A percentile compares a stretch with the other conserved stretches of the same genome.
phyloP scores from a whole-genome alignment of 37 sponge, comb jelly and placozoan species.

The Ianthella basta region DNA sequence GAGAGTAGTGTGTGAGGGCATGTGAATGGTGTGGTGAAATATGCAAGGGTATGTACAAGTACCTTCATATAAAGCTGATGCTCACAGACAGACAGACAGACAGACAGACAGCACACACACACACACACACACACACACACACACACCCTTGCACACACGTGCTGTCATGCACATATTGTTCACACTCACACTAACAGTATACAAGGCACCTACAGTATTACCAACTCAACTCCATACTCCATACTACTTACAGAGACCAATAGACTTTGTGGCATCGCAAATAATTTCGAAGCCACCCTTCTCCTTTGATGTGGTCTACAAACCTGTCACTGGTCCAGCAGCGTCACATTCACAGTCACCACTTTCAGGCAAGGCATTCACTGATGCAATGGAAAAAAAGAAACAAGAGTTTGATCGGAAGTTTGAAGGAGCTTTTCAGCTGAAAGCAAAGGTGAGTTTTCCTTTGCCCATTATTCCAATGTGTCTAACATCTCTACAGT shows the following conservation, averaged over 20 bases:
- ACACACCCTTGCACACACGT: too few species aligned
- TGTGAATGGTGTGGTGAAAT: too few species aligned
- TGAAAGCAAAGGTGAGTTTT: slow-evolving; percentile 58
- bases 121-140: too few species aligned
- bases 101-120: too few species aligned
- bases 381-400: slow-evolving; percentile 38
- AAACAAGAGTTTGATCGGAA: slow-evolving; percentile 50
- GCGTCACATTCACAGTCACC: slow-evolving; percentile 22
- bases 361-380: slow-evolving; percentile 54
- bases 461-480: background rate
- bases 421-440: slow-evolving; percentile 72
- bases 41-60: too few species aligned
- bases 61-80: too few species aligned
- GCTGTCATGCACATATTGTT: too few species aligned
- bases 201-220: too few species aligned
- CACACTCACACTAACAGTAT: too few species aligned
- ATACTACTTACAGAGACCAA: background rate
- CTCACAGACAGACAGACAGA: too few species aligned
- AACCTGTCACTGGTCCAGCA: slow-evolving; percentile 3
- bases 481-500: too few species aligned
- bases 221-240: background rate
- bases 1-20: too few species aligned
- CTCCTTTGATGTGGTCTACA: slow-evolving; percentile 78
- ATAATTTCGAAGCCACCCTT: slow-evolving; percentile 66
- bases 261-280: slow-evolving; percentile 48